Evolutionary conservation across 2,797 vertebrate genomes (phyloP).

Genomic region (Rhynchonycteris naso): DNA sequence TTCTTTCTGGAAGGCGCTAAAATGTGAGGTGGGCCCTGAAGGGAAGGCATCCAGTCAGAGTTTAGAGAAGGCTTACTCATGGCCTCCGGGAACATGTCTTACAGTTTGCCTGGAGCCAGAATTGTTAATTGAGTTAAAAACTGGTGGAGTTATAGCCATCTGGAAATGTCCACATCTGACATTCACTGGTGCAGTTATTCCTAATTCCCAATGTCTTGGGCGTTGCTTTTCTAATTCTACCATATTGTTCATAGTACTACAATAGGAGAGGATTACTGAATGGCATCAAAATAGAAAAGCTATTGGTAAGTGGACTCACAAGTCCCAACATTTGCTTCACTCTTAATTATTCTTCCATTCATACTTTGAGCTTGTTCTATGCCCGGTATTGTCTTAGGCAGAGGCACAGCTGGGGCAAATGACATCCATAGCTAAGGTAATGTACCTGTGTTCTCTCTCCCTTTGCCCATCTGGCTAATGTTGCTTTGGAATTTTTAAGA

Average conservation of each 20-base stretch:
- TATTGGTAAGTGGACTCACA: not conserved
- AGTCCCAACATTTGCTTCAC: not conserved
- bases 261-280: not conserved
- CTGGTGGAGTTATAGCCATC: not conserved
- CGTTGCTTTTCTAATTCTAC: not conserved
- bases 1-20: not conserved
- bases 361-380: not conserved
- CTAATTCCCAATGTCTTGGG: not conserved
- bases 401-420: not conserved
- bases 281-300: not conserved
- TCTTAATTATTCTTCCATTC: not conserved
- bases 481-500: slow-evolving; percentile 2
- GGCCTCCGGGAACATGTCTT: not conserved
- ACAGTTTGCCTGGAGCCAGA: not conserved
- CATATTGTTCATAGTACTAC: not conserved
- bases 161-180: not conserved
- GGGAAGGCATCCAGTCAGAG: not conserved
- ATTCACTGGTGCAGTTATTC: not conserved
- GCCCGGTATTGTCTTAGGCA: not conserved
- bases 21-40: not conserved
- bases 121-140: not conserved
- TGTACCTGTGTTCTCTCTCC: not conserved
- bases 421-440: not conserved
- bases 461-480: not conserved
- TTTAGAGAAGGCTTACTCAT: not conserved